phyloP scores from a whole-genome alignment of 2,113 vertebrate genomes.

The Antechinus stuartii region DNA sequence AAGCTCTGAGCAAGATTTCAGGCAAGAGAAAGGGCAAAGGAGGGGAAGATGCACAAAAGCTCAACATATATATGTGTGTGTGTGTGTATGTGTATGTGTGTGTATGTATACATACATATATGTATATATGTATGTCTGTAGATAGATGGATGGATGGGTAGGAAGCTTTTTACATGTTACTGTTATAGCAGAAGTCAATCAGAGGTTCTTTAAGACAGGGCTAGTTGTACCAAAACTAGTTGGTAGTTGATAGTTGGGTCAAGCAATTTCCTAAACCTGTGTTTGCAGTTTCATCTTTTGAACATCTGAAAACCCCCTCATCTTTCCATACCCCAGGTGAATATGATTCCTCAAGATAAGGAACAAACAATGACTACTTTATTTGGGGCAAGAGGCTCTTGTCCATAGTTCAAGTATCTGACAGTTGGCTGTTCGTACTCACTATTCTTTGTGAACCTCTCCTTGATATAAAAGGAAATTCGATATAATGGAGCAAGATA shows the following conservation, averaged over 20 bases:
- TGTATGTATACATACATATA: too few relatives aligned
- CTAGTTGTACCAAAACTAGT: not conserved
- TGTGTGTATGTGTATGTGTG: too few relatives aligned
- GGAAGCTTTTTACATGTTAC: not conserved
- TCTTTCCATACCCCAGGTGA: not conserved
- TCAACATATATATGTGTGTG: too few relatives aligned
- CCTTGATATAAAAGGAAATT: not conserved
- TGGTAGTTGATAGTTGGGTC: not conserved
- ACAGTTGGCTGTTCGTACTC: not conserved
- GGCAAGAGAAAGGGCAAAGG: not conserved
- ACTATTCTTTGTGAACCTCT: not conserved
- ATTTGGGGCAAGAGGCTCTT: not conserved
- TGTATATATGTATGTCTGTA: too few relatives aligned
- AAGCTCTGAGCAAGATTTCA: not conserved
- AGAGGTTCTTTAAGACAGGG: not conserved
- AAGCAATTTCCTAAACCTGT: not conserved
- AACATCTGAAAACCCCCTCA: not conserved
- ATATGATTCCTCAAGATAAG: not conserved
- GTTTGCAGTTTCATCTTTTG: not conserved
- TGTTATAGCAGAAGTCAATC: not conserved
- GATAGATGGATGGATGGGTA: not conserved
- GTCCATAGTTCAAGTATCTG: not conserved
- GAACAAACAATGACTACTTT: not conserved
- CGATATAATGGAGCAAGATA: not conserved
- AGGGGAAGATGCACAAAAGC: not conserved